Percentiles rank a stretch among this genome's conserved stretches.
phyloP scores from a whole-genome alignment of 2,888 invertebrate species.

The Drosophila neutralis region DNA sequence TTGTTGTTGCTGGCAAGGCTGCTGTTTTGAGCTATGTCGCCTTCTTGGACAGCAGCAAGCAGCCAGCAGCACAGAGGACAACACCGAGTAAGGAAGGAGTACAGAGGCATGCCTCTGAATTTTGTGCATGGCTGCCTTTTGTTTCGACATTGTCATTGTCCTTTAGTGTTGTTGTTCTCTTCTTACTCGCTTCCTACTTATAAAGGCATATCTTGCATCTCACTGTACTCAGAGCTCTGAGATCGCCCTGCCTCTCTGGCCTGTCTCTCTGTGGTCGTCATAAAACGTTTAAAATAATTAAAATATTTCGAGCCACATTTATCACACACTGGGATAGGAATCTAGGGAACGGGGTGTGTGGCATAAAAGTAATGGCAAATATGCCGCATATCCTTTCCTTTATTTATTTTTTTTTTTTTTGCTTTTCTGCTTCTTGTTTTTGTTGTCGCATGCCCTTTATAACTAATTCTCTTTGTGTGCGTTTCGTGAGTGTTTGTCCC shows the following conservation, averaged over 20 bases:
- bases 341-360: slow-evolving; percentile 12
- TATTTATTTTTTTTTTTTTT: slow-evolving; percentile 18
- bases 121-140: slow-evolving; percentile 66
- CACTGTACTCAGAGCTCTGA: slow-evolving; percentile 19
- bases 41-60: slow-evolving; percentile 43
- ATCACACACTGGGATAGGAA: slow-evolving; percentile 57
- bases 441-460: slow-evolving; percentile 59
- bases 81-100: slow-evolving; percentile 5
- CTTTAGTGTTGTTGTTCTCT: slow-evolving; percentile 30
- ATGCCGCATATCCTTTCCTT: slow-evolving; percentile 68
- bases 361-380: slow-evolving; percentile 65
- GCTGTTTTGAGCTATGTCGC: slow-evolving; percentile 78
- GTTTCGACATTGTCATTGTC: slow-evolving; percentile 72
- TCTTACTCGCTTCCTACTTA: slow-evolving; percentile 39
- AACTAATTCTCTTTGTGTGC: slow-evolving; percentile 73
- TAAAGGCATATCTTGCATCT: slow-evolving; percentile 69
- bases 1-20: slow-evolving; percentile 50
- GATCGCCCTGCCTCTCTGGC: neutral
- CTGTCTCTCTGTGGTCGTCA: slow-evolving; percentile 62
- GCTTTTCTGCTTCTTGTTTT: slow-evolving; percentile 21
- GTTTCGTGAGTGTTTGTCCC: slow-evolving; percentile 40
- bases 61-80: neutral
- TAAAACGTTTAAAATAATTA: slow-evolving; percentile 83
- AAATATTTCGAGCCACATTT: slow-evolving; percentile 83
- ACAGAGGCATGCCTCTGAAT: slow-evolving; percentile 46